These are phyloP conservation scores for Periophthalmodon schlosseri DNA, from an alignment of 2,113 vertebrate genomes.

Conservation along the genomic window DNA sequence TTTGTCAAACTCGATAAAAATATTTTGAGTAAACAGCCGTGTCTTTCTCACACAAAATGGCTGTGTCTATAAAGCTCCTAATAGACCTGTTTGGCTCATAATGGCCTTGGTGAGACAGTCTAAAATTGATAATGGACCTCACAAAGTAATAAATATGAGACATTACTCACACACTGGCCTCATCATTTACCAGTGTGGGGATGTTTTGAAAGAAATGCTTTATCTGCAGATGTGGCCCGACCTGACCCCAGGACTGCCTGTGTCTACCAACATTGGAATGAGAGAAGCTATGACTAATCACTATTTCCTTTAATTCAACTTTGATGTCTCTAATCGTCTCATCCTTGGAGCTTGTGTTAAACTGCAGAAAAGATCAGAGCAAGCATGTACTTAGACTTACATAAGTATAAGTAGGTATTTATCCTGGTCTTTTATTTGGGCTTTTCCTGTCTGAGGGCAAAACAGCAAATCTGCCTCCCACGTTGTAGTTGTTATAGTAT, in stretches of 20 bases:
- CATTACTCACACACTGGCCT: conserved; percentile 19
- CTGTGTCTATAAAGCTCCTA: conserved; percentile 13
- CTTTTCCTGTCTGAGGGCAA: neutral
- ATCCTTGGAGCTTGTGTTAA: conserved; percentile 24
- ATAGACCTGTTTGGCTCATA: conserved; percentile 21
- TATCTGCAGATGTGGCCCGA: conserved; percentile 39
- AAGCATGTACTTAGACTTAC: conserved; percentile 1
- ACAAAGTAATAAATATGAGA: conserved; percentile 24
- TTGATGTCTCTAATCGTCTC: conserved; percentile 48
- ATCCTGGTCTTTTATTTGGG: conserved; percentile 11
- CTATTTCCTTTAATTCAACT: conserved; percentile 51
- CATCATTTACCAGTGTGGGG: conserved; percentile 22
- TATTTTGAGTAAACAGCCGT: neutral
- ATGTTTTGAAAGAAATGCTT: conserved; percentile 39
- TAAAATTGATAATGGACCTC: conserved; percentile 20
- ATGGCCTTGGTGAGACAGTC: conserved; percentile 10
- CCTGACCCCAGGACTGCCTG: conserved; percentile 38
- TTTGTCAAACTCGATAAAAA: neutral
- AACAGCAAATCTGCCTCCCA: neutral
- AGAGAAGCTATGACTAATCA: conserved; percentile 60
- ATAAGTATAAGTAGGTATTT: conserved; percentile 21
- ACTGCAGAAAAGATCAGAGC: conserved; percentile 29
- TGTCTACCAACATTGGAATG: conserved; percentile 42
- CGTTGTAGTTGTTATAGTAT: neutral
- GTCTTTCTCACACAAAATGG: conserved; percentile 6